Evolutionary conservation across 2,113 vertebrate species (phyloP), one percentile per base, ranked within the genome.

Genomic region (Pachypanchax playfairii): DNA sequence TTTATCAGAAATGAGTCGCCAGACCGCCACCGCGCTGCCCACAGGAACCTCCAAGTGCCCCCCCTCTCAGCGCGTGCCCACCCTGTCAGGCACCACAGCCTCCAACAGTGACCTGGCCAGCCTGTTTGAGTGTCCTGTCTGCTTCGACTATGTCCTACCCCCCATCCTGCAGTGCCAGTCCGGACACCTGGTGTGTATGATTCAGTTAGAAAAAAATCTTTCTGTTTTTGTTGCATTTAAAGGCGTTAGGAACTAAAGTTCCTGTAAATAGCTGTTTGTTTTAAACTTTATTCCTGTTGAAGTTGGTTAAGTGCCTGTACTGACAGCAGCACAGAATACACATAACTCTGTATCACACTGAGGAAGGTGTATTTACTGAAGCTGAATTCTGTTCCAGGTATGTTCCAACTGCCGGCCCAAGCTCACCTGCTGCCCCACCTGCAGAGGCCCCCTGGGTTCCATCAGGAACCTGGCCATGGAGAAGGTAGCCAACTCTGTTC

Each of bases 401-500:
- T 99, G 97, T 87, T 98, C 96, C 93, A 98, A 98, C 93, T 99
- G 97, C 90, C 96, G 97, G 64, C 97, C 97, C 65, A 99, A 99
- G 68, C 97, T 99, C 82, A 98, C 97, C 17, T 99, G 97, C 87
- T 99, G 97, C 73, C 97, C 97, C 0, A 99, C 97, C 29, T 99
- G 97, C 90, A 91, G 97, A 55, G 97, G 97, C 33, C 97, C 97
- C 0, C 84, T 99, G 89, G 97, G 97, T 76, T 98, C 96, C 89
- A 99, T 99, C 85, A 95, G 97, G 71, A 99, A 99, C 91, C 89
- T 99, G 93, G 97, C 97, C 49, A 99, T 99, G 97, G 97, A 99
- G 89, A 99, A 99, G 81, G 97, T 99, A 85, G 97, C 97, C 73
- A 98, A 98, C 84, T 99, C 97, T 0, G 97, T 99, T 89, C 95